Evolutionary conservation across 2,888 invertebrate species (phyloP), one percentile per base, ranked within the genome.

Genomic region (Drosophila gaucha): DNA sequence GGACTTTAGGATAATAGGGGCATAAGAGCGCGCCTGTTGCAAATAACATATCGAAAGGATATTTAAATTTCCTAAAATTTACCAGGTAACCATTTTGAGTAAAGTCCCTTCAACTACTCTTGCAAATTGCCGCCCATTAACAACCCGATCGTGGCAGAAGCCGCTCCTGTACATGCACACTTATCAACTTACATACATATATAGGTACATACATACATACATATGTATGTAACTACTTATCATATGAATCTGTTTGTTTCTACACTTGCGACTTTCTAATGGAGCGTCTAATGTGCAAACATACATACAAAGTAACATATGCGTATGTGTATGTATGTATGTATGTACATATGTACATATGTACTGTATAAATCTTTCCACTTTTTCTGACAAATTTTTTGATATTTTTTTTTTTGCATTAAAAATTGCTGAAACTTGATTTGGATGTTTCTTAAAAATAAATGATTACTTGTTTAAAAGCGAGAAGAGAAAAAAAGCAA

Each of bases 371-470:
- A 85, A 85, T 82, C 68, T 78, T 70, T 50, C 71, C 35, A 51
- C 72, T 76, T 71, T 74, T 71, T 65, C 71, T 70, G 70, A 38
- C 65, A 55, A 22, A 3, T 22, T 22, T 41, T 70, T 67, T 56
- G 9, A 18, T 47, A 18, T 24, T 58, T 55, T 49, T 46, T 22
- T 44, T 67, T 65, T 65, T 78, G 70, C 73, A 85, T 78, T 72
- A 82, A 85, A 67, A 87, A 82, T 85, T 87, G 71, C 67, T 66
- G 35, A 82, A 80, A 83, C 82, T 83, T 85, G 87, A 87, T 87
- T 83, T 78, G 58, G 76, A 71, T 74, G 77, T 72, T 74, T 60
- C 60, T 83, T 84, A 85, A 87, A 87, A 75, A 83, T 84, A 83
- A 83, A 82, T 74, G 76, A 87, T 87, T 82, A 76, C 83, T 80